Percentiles rank a stretch among this genome's conserved stretches.
Conservation (phyloP, 2,113 vertebrate species). For the Jacana jacana region DNA sequence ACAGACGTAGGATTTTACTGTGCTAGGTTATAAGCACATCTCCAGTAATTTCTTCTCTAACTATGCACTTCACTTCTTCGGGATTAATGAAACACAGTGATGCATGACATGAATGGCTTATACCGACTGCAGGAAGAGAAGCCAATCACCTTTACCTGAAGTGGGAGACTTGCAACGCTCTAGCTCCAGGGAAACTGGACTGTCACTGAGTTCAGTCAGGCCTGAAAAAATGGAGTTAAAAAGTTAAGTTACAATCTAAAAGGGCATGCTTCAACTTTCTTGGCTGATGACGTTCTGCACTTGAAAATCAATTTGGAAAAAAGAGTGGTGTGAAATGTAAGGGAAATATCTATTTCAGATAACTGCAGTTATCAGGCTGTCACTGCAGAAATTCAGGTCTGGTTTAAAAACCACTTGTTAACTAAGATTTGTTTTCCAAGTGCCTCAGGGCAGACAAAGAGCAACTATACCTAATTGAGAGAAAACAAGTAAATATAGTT, state of each 20-base stretch:
- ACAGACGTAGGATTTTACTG: not conserved
- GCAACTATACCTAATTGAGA: not conserved
- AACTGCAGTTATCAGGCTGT: slow-evolving; percentile 36
- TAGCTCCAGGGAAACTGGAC: slow-evolving; percentile 90
- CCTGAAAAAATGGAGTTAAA: slow-evolving; percentile 77
- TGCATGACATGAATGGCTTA: slow-evolving; percentile 42
- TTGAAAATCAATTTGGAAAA: slow-evolving; percentile 33
- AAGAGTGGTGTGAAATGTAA: slow-evolving; percentile 1
- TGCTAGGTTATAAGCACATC: not conserved
- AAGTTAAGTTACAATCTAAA: slow-evolving; percentile 60
- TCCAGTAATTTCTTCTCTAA: not conserved
- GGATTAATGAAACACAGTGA: slow-evolving; percentile 56
- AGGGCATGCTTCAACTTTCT: slow-evolving; percentile 56
- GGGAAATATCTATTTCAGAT: not conserved
- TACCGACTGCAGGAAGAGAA: slow-evolving; percentile 56
- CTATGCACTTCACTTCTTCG: slow-evolving; percentile 15
- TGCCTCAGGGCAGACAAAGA: not conserved
- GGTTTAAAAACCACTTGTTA: slow-evolving; percentile 5
- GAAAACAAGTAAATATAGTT: not conserved
- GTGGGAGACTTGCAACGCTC: slow-evolving; percentile 97
- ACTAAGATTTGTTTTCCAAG: slow-evolving; percentile 24
- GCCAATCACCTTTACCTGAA: slow-evolving; percentile 86
- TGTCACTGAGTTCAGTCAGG: slow-evolving; percentile 94
- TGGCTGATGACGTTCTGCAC: not conserved
- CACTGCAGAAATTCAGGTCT: not conserved